phyloP scores from a whole-genome alignment of 2,113 vertebrate species.

The Ptilonorhynchus violaceus region DNA sequence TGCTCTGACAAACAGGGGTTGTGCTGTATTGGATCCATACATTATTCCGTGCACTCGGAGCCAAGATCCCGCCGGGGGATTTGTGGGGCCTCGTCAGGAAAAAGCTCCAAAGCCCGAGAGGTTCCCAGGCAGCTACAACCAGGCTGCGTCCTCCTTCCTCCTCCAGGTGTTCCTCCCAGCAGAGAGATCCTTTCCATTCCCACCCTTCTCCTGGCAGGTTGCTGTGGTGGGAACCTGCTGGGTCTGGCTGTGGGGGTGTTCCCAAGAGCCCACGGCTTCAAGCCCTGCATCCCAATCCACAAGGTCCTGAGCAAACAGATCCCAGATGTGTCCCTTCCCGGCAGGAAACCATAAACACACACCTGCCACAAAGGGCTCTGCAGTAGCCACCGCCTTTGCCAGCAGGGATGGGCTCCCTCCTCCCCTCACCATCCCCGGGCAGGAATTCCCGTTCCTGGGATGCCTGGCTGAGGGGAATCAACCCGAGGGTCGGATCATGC shows the following conservation, averaged over 20 bases:
- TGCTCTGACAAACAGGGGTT: background rate
- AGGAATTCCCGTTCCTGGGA: rapidly evolving
- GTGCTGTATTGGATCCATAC: slow-evolving; percentile 44
- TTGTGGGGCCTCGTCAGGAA: background rate
- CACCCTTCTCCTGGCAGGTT: background rate
- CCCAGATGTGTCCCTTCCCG: too few relatives aligned
- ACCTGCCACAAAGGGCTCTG: too few relatives aligned
- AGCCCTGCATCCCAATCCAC: background rate
- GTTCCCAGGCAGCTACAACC: background rate
- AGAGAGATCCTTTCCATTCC: background rate
- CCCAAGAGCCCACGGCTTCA: background rate
- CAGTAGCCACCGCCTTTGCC: too few relatives aligned
- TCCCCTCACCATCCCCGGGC: background rate
- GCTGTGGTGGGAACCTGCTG: background rate
- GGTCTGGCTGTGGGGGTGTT: background rate
- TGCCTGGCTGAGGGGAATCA: background rate
- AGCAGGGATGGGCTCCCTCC: background rate
- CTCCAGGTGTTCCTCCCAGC: background rate
- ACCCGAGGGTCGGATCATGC: background rate
- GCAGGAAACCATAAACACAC: too few relatives aligned
- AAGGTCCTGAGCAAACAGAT: too few relatives aligned
- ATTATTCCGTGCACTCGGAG: background rate
- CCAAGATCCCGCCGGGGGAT: background rate
- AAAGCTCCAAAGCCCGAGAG: background rate
- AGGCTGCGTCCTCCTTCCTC: background rate